These are phyloP conservation scores for Drosophila algonquin DNA, from an alignment of 2,888 invertebrate species.

Conservation along the genomic window DNA sequence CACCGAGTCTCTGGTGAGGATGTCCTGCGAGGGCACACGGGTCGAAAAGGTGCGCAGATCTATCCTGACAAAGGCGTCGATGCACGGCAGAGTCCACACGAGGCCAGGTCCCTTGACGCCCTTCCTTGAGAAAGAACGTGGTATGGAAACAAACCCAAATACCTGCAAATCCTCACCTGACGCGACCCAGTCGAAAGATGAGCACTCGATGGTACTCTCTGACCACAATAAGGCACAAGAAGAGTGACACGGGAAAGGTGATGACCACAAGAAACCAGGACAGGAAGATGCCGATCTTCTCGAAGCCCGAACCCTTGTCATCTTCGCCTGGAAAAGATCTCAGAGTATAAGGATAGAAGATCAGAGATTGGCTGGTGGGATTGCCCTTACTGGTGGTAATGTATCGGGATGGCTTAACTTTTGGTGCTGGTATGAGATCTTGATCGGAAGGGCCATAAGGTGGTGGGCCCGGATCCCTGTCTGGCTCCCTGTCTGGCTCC, in stretches of 20 bases:
- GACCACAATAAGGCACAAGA: constrained; percentile 81
- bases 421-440: not conserved
- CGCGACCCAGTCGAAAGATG: constrained; percentile 86
- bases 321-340: constrained; percentile 44
- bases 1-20: constrained; percentile 93
- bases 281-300: constrained; percentile 21
- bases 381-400: constrained; percentile 50
- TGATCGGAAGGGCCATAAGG: not conserved
- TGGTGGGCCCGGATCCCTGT: not conserved
- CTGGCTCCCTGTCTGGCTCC: not conserved
- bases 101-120: constrained; percentile 86
- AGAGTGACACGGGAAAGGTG: constrained; percentile 74
- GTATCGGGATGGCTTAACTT: constrained; percentile 36
- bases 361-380: fast-evolving
- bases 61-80: constrained; percentile 85
- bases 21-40: constrained; percentile 87
- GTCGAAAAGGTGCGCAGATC: constrained; percentile 87
- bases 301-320: constrained; percentile 31
- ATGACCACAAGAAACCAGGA: constrained; percentile 48
- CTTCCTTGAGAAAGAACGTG: constrained; percentile 45
- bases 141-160: not conserved
- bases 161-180: constrained; percentile 61
- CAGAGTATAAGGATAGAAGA: not conserved
- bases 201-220: constrained; percentile 86
- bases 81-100: constrained; percentile 87